Conservation (phyloP, 2,888 invertebrate species). For the Acanthococcus lagerstroemiae region DNA sequence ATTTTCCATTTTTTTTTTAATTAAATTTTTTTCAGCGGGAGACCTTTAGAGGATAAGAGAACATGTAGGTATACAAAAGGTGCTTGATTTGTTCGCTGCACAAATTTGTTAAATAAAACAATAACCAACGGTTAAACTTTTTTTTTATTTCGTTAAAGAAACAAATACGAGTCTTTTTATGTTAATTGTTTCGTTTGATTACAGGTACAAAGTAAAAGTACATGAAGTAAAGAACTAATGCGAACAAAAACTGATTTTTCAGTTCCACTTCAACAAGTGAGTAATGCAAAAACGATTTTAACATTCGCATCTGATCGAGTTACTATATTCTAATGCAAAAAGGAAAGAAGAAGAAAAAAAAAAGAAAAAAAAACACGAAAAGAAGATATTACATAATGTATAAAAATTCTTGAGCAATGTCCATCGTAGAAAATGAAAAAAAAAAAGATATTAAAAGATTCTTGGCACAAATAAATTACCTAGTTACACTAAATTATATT, state of each 20-base stretch:
- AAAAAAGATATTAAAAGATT: background rate
- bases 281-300: conserved; percentile 15
- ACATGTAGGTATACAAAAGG: no score
- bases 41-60: no score
- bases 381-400: background rate
- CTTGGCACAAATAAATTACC: background rate
- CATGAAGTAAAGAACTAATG: background rate
- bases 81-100: no score
- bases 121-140: no score
- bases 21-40: no score
- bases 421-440: background rate
- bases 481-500: background rate
- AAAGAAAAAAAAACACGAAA: no score
- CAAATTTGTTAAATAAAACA: no score
- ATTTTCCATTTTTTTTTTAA: no score
- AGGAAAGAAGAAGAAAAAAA: no score
- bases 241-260: conserved; percentile 2
- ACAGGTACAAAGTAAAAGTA: background rate
- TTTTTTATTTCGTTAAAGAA: no score
- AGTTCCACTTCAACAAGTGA: conserved; percentile 15
- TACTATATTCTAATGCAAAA: background rate
- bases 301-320: background rate
- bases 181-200: background rate
- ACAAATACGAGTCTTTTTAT: no score
- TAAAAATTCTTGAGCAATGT: background rate